phyloP scores from a whole-genome alignment of 35 echinoderm and acorn worm genomes.

The Ophioderma brevispina region DNA sequence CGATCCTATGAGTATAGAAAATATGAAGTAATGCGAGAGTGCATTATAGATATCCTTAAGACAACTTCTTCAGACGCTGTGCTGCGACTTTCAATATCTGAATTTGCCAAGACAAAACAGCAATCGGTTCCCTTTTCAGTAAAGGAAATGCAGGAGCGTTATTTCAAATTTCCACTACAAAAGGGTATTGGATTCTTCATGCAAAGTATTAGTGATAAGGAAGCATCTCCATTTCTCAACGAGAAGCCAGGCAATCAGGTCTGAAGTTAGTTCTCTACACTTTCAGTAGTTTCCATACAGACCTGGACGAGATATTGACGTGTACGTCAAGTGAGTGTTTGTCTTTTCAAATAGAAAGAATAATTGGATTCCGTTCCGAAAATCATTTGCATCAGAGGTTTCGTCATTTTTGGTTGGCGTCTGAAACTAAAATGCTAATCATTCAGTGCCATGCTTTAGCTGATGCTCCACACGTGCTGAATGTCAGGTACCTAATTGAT shows the following conservation, averaged over 20 bases:
- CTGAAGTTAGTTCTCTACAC: slow-evolving; percentile 1
- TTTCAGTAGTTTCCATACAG: slow-evolving; percentile 33
- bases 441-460: slow-evolving; percentile 24
- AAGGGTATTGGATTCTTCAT: not conserved
- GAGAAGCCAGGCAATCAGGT: not conserved
- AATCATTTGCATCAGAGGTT: slow-evolving; percentile 2
- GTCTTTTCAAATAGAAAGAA: not conserved
- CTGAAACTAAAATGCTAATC: not conserved
- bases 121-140: not conserved
- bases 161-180: not conserved
- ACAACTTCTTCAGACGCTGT: not conserved
- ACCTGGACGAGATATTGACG: not conserved
- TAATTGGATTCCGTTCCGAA: slow-evolving; percentile 8
- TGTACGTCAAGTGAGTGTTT: not conserved
- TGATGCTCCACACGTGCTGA: slow-evolving; percentile 25
- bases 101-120: not conserved
- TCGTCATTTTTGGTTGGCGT: not conserved
- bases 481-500: slow-evolving; percentile 17
- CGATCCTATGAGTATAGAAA: not conserved
- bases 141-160: not conserved
- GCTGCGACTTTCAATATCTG: not conserved
- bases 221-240: not conserved
- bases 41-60: not conserved
- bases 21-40: not conserved
- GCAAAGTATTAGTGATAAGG: not conserved